Evolutionary conservation across 2,113 vertebrate genomes (phyloP).

Genomic region (Campylorhamphus procurvoides): DNA sequence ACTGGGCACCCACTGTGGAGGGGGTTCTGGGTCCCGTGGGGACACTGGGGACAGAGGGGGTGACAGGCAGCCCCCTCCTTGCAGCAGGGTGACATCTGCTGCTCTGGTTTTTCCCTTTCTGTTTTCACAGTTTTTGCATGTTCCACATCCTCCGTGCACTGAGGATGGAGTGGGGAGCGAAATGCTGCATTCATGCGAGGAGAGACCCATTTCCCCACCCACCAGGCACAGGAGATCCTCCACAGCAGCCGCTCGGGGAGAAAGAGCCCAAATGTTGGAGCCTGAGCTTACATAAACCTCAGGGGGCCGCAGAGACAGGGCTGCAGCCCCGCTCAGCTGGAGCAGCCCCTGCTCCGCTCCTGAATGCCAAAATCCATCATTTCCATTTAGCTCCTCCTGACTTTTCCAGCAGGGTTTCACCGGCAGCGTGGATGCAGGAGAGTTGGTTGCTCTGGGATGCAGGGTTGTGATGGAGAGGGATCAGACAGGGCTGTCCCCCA

Average conservation of each 20-base stretch:
- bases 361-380: accelerated
- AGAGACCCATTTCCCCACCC: slow-evolving; percentile 9
- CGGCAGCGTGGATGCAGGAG: accelerated
- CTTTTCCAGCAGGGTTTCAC: not conserved
- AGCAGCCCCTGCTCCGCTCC: not conserved
- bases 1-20: not conserved
- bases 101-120: slow-evolving; percentile 3
- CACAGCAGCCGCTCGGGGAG: not conserved
- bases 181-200: not conserved
- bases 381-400: not conserved
- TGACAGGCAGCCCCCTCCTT: not conserved
- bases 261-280: not conserved
- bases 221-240: not conserved
- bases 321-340: not conserved
- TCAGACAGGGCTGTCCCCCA: accelerated
- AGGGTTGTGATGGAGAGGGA: not conserved
- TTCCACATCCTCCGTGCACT: not conserved
- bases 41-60: not conserved
- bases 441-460: not conserved
- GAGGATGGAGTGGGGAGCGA: not conserved
- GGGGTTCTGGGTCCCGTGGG: accelerated
- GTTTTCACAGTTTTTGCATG: slow-evolving; percentile 2
- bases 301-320: not conserved
- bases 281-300: not conserved
- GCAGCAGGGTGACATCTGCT: not conserved